Conservation (phyloP, 1,140 invertebrate species). For the Diploscapter pachys region DNA sequence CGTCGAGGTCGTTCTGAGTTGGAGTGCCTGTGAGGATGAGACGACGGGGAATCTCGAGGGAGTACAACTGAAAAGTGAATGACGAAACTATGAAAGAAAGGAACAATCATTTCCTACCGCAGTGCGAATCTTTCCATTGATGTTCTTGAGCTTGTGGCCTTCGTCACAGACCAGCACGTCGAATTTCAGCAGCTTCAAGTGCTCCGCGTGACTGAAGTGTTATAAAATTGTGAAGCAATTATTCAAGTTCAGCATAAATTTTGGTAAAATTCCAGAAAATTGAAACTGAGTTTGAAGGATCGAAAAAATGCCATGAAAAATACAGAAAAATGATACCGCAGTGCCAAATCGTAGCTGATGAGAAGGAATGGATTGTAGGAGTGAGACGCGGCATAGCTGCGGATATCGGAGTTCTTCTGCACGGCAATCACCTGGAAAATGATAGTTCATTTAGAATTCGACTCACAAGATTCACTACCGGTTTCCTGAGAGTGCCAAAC, state of each 20-base stretch:
- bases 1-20: slow-evolving; percentile 35
- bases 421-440: slow-evolving; percentile 15
- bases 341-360: slow-evolving; percentile 34
- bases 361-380: slow-evolving; percentile 24
- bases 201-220: not conserved
- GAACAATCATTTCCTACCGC: not conserved
- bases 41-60: slow-evolving; percentile 22
- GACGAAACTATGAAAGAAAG: not conserved
- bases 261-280: no score
- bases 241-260: no score
- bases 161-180: slow-evolving; percentile 33
- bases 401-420: slow-evolving; percentile 15
- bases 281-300: no score
- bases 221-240: not conserved
- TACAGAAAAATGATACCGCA: slow-evolving; percentile 4
- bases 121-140: slow-evolving; percentile 15
- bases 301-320: not conserved
- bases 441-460: not conserved
- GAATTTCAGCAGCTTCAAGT: slow-evolving; percentile 10
- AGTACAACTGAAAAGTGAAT: slow-evolving; percentile 18
- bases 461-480: not conserved
- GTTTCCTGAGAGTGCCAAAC: slow-evolving; percentile 15
- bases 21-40: slow-evolving; percentile 33
- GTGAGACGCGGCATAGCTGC: not conserved
- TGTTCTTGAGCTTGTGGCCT: slow-evolving; percentile 30